phyloP scores from a whole-genome alignment of 2,888 invertebrate genomes.

The Sinhomidia bicolor region DNA sequence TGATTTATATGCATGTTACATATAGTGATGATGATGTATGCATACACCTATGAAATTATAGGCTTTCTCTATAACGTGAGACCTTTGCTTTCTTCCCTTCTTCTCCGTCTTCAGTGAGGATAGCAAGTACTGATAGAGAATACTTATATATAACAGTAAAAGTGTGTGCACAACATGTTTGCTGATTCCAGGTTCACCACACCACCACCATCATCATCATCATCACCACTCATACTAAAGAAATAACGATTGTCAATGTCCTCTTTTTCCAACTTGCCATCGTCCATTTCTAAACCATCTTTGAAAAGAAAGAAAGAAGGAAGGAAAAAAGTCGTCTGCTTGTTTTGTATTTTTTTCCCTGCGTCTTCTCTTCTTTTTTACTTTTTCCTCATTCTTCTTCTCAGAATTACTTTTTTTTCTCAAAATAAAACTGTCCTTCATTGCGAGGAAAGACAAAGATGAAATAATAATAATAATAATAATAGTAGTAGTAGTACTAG shows the following conservation, averaged over 20 bases:
- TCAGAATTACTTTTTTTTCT: neutral
- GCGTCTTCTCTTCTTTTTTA: neutral
- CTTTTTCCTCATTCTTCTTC: conserved; percentile 8
- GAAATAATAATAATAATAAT: conserved; percentile 20
- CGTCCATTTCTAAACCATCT: conserved; percentile 32
- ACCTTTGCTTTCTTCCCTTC: conserved; percentile 16
- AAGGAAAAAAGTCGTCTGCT: conserved; percentile 11
- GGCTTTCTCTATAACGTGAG: conserved; percentile 4
- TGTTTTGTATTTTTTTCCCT: conserved; percentile 18
- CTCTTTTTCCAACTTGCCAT: neutral
- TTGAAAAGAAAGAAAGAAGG: no score
- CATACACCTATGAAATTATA: conserved; percentile 16
- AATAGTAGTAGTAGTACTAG: no score
- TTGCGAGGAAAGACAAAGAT: conserved; percentile 19
- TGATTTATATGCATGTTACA: no score
- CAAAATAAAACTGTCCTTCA: conserved; percentile 36
- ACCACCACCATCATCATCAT: neutral
- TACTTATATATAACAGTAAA: conserved; percentile 8
- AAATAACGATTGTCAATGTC: neutral
- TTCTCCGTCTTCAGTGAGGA: neutral
- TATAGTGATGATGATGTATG: neutral
- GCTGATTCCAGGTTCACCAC: neutral
- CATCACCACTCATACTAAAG: neutral
- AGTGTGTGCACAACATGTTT: conserved; percentile 47
- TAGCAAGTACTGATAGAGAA: neutral